Evolutionary conservation across 2,888 invertebrate species (phyloP), one percentile per base, ranked within the genome.

Genomic region (Caradrina clavipalpis): DNA sequence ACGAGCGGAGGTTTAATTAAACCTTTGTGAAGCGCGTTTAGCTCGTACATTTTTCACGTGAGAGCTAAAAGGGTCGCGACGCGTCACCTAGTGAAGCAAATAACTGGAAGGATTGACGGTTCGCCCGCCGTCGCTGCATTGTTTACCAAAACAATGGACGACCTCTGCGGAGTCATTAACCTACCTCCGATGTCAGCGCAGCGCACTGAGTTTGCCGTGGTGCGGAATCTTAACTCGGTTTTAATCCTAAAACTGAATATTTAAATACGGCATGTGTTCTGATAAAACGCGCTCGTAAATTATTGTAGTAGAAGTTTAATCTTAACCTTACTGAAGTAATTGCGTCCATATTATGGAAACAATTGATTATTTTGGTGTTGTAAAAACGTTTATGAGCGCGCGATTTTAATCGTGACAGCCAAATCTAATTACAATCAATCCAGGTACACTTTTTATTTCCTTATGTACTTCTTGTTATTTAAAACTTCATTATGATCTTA

Each of bases 81-180:
- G 85, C 91, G 91, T 93, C 92, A 92, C 90, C 91, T 92, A 92
- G 91, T 92, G 90, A 91, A 90, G 90, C 92, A 91, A 90, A 91
- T 92, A 91, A 91, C 92, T 91, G 89, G 89, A 86, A 92, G 93
- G 92, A 94, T 92, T 92, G 94, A 92, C 91, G 93, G 89, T 87
- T 84, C 86, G 87, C 89, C 88, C 87, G 89, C 86, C 89, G 89
- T 77, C 85, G 83, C 82, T 87, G 94, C 92, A 96, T 96, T 96
- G 96, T 96, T 95, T 94, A 92, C 91, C 89, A 92, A 92, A 94
- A 96, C 96, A 96, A 96, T 95, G 90, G 95, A 26, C 92, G 92
- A 94, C 95, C 95, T 94, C 93, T 87, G 91, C 88, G 92, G 91
- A 94, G 95, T 95, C 95, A 95, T 95, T 96, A 95, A 95, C 95